phyloP scores from a whole-genome alignment of 2,888 invertebrate species.

The Heliconius ethilla region DNA sequence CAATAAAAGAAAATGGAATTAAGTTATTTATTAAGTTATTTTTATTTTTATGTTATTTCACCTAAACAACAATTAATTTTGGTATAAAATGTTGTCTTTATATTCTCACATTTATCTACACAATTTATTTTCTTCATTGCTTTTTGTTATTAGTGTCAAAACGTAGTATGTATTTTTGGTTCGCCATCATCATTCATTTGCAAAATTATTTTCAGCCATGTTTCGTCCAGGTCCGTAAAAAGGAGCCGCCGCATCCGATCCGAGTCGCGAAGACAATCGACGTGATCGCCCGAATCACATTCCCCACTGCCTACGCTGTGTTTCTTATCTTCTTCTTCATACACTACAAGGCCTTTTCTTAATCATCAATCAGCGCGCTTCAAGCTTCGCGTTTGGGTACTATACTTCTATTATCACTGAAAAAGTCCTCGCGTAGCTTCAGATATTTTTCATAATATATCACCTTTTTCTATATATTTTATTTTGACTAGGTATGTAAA shows the following conservation, averaged over 20 bases:
- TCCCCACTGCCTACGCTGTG: constrained; percentile 95
- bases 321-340: constrained; percentile 98
- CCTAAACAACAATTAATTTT: not conserved
- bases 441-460: not conserved
- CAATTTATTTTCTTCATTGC: constrained; percentile 16
- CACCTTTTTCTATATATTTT: not conserved
- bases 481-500: not conserved
- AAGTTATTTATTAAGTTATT: not conserved
- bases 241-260: constrained; percentile 95
- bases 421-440: constrained; percentile 1
- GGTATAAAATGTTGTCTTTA: not conserved
- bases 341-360: constrained; percentile 93
- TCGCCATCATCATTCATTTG: constrained; percentile 71
- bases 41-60: not conserved
- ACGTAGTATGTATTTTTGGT: constrained; percentile 46
- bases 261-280: constrained; percentile 97
- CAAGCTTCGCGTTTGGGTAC: constrained; percentile 62
- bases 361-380: constrained; percentile 64
- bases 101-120: not conserved
- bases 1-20: no score
- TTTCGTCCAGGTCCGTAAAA: constrained; percentile 93
- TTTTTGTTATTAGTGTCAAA: constrained; percentile 21
- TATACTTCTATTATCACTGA: constrained; percentile 26
- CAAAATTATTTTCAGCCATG: constrained; percentile 84
- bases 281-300: constrained; percentile 96